Percentiles rank a stretch among this genome's conserved stretches.
These are phyloP conservation scores for Heliconius congener DNA, from an alignment of 1,140 invertebrate species.

Conservation along the genomic window DNA sequence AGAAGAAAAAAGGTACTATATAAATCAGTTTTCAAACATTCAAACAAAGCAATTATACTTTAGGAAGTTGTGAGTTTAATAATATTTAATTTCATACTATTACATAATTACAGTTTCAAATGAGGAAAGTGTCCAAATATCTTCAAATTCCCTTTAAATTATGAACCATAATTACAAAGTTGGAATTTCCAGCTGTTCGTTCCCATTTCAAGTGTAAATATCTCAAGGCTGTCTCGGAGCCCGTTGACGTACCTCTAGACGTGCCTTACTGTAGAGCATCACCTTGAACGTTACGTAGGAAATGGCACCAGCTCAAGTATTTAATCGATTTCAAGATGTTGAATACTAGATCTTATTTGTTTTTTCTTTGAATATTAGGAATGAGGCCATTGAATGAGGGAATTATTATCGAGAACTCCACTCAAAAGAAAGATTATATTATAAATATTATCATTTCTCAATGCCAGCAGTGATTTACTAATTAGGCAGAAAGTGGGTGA, in stretches of 20 bases:
- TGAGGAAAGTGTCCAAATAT: neutral
- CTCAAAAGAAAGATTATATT: no score
- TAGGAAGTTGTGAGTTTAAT: no score
- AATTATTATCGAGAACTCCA: no score
- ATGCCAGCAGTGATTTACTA: no score
- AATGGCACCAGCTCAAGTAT: conserved; percentile 4
- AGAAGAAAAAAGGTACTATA: no score
- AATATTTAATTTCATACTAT: neutral
- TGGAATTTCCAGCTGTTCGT: conserved; percentile 18
- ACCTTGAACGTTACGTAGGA: neutral
- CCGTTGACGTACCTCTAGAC: neutral
- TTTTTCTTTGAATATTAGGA: no score
- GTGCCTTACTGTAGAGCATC: neutral
- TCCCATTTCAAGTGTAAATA: conserved; percentile 22
- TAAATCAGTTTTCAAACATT: no score
- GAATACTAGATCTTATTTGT: neutral
- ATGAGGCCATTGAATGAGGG: no score
- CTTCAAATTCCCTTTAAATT: neutral
- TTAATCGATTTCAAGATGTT: neutral
- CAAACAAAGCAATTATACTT: no score
- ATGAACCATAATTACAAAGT: conserved; percentile 2
- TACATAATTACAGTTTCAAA: neutral
- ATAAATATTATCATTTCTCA: no score
- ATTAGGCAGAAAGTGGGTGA: no score
- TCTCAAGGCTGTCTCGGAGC: conserved; percentile 28